Percentiles rank a stretch among this genome's conserved stretches.
Evolutionary conservation across 2,888 invertebrate species (phyloP).

Genomic region (Papilio demoleus): DNA sequence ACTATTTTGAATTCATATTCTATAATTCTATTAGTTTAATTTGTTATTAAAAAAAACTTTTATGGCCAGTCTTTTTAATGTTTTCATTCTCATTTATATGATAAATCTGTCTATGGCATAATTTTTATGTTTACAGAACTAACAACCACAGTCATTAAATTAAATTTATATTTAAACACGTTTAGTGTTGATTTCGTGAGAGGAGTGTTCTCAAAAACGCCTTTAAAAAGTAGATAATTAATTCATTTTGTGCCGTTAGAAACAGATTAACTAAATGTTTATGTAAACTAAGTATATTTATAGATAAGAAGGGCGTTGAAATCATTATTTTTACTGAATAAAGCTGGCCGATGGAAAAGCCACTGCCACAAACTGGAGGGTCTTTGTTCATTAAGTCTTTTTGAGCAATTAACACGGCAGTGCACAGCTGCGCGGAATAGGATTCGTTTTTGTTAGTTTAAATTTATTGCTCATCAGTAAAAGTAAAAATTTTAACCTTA

Average conservation of each 20-base stretch:
- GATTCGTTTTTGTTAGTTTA: conserved; percentile 34
- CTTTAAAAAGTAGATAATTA: too few species aligned
- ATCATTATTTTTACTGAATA: conserved; percentile 13
- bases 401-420: conserved; percentile 34
- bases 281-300: not conserved
- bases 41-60: too few species aligned
- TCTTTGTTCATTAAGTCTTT: conserved; percentile 37
- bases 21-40: too few species aligned
- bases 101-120: too few species aligned
- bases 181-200: too few species aligned
- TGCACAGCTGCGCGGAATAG: conserved; percentile 32
- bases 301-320: not conserved
- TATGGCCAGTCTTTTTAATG: too few species aligned
- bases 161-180: too few species aligned
- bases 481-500: conserved; percentile 23
- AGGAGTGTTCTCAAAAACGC: too few species aligned
- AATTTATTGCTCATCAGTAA: conserved; percentile 30
- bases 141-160: too few species aligned
- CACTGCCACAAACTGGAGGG: conserved; percentile 29
- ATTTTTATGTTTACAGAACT: too few species aligned
- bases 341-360: conserved; percentile 22
- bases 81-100: too few species aligned
- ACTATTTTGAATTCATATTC: too few species aligned
- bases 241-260: not conserved
- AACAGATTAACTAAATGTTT: not conserved